Base-by-base conservation (phyloP, 64 coral and sea anemone species). In the Montipora cactus region DNA sequence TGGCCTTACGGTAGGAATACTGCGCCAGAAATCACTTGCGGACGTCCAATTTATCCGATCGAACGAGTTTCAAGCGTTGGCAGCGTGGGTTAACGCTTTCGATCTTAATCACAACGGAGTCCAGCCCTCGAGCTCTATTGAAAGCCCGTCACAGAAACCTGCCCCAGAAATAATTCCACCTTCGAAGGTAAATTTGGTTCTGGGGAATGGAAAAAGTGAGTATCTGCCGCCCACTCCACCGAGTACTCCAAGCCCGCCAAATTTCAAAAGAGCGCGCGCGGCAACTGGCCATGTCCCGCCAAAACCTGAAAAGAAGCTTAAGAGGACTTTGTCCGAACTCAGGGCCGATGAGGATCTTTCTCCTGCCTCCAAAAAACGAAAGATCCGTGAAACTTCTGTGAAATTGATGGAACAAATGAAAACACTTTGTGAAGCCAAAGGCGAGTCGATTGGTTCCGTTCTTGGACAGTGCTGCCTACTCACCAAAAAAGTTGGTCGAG, bases 341-440 rank as follows among this genome's bases (percentile, higher is more conserved):
- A 52, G 49, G 48, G 49, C 79, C 37, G 20, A 50, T 21, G 10
- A 62, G 48, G 25, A 28, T 28, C 25, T 28, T 28, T 28, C 25
- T 28, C 25, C 25, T 28, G 25, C 25, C 25, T 28, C 49, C 79
- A 82, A 82, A 82, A 82, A 82, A 52, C 52, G 59, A 59, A 82
- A 82, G 25, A 82, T 82, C 12, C 7, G 58, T 49, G 12, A 57
- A n/a, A 82, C 58, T 50, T 12, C 79, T 12, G 20, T 21, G 5
- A 51, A 50, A 55, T 22, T 50, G 22, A 55, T 50, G 44, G 21
- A 57, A 18, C 49, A 82, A 22, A 11, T 82, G 9, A 51, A 10
- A 25, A 82, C 52, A 12, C 16, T 82, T 14, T 82, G 79, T 55
- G 19, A 59, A 18, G 13, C 13, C 8, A 52, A 59, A 16, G 79